Percentiles rank a stretch among this genome's conserved stretches.
These are phyloP conservation scores for Bujurquina vittata DNA, from an alignment of 2,113 vertebrate genomes.

Conservation along the genomic window DNA sequence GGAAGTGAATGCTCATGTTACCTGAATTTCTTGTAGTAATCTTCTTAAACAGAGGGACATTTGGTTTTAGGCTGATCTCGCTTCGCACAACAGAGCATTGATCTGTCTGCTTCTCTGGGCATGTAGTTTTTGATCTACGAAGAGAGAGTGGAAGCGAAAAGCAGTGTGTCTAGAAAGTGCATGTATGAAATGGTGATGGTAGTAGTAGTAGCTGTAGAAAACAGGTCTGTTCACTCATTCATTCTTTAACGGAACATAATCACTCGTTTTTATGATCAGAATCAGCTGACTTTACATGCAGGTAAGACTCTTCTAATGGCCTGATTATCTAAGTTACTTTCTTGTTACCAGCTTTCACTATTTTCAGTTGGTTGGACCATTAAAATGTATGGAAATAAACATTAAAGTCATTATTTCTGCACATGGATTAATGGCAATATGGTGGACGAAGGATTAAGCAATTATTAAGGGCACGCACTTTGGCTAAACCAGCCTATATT, in stretches of 20 bases:
- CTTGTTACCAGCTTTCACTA: neutral
- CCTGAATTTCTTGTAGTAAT: slow-evolving; percentile 65
- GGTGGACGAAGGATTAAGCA: slow-evolving; percentile 38
- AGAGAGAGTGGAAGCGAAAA: neutral
- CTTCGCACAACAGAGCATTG: neutral
- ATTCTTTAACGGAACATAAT: slow-evolving; percentile 17
- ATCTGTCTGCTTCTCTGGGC: neutral
- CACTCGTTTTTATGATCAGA: neutral
- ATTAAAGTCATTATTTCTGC: neutral
- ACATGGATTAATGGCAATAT: slow-evolving; percentile 6
- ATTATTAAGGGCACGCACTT: neutral
- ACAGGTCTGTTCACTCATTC: slow-evolving; percentile 15
- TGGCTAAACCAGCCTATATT: neutral
- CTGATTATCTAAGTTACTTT: neutral
- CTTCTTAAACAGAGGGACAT: slow-evolving; percentile 58
- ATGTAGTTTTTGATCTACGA: neutral
- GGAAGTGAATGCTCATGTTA: slow-evolving; percentile 70
- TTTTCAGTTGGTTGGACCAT: neutral
- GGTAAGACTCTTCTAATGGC: slow-evolving; percentile 45
- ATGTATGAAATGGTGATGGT: neutral
- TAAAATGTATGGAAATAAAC: neutral
- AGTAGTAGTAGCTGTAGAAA: neutral
- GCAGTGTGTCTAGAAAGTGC: neutral
- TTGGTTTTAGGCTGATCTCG: slow-evolving; percentile 48
- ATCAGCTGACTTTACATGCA: slow-evolving; percentile 1